Conservation (phyloP, 2,888 invertebrate species). For the Eilema depressum region DNA sequence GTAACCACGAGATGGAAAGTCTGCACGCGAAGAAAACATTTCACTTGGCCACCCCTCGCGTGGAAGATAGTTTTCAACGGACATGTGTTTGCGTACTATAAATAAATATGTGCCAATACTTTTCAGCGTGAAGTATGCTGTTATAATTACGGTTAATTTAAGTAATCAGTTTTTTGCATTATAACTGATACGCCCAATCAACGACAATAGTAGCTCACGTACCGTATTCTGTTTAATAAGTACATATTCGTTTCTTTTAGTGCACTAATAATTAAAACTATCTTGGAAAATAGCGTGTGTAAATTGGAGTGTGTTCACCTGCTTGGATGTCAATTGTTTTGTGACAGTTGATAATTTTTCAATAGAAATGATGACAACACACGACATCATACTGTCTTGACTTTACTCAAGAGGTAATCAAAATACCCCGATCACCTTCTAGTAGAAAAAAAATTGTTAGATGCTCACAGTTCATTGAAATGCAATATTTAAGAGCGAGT, state of each 20-base stretch:
- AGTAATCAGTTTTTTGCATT: no score
- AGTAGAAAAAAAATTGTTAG: not conserved
- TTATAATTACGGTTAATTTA: not conserved
- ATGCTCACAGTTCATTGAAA: not conserved
- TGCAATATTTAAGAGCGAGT: no score
- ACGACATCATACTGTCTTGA: not conserved
- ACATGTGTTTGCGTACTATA: conserved; percentile 23
- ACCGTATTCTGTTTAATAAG: no score
- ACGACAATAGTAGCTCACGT: no score
- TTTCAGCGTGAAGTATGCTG: not conserved
- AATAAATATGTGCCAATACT: conserved; percentile 4
- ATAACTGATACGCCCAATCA: no score
- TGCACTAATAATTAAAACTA: not conserved
- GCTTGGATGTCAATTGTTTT: not conserved
- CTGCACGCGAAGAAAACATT: conserved; percentile 69
- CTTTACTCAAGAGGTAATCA: not conserved
- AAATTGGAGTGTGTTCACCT: not conserved
- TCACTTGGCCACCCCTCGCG: conserved; percentile 62
- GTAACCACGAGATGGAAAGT: conserved; percentile 79
- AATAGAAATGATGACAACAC: not conserved
- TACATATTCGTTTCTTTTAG: no score
- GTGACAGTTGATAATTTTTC: not conserved
- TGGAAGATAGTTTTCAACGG: conserved; percentile 55
- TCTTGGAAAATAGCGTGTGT: not conserved
- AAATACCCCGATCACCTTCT: not conserved